Conservation (phyloP, 2,797 vertebrate species). For the Lepus townsendii region DNA sequence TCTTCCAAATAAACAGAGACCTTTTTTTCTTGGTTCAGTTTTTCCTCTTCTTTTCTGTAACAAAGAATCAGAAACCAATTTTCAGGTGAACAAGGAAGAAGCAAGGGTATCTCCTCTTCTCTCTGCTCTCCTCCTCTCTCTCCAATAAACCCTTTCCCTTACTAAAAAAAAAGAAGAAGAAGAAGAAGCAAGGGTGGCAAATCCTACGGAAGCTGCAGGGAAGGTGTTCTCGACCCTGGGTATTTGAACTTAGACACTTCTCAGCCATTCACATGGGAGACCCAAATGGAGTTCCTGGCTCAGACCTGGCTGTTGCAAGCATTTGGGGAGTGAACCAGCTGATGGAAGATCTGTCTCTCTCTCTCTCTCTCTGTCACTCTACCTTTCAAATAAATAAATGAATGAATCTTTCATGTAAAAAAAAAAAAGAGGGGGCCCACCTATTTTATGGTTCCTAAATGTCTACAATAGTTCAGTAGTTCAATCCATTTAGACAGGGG, state of each 20-base stretch:
- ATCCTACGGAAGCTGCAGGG: background rate
- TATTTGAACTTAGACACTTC: background rate
- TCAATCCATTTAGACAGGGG: background rate
- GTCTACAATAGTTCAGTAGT: background rate
- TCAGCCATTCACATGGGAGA: background rate
- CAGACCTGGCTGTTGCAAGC: no score
- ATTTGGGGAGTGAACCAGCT: no score
- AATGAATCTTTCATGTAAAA: no score
- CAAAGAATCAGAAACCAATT: constrained; percentile 44
- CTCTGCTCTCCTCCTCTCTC: no score
- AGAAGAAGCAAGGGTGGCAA: background rate
- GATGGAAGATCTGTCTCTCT: no score
- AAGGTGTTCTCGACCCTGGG: background rate
- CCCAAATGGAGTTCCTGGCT: no score
- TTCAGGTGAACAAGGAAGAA: constrained; percentile 34
- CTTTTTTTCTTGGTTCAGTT: constrained; percentile 75
- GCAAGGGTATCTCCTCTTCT: background rate
- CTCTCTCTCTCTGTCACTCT: no score
- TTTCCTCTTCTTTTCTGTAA: constrained; percentile 81
- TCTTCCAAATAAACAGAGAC: constrained; percentile 77
- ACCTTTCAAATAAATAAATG: no score
- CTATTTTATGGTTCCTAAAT: background rate
- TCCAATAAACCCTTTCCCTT: no score
- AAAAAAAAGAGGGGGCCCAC: background rate
- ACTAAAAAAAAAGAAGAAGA: no score